Evolutionary conservation across 2,888 invertebrate genomes (phyloP).

Genomic region (Dryadula phaetusa): DNA sequence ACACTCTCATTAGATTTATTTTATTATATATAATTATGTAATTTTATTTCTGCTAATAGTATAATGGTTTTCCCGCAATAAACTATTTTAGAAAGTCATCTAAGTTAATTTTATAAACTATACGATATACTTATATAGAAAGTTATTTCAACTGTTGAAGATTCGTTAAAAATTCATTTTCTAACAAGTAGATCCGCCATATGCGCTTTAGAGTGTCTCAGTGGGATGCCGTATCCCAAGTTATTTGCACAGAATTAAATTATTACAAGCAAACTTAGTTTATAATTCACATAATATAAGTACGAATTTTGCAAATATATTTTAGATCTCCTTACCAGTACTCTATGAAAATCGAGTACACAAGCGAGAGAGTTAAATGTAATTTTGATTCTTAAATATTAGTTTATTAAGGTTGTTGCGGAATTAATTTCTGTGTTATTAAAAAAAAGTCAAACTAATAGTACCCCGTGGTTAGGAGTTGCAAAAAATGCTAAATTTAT

Average conservation of each 20-base stretch:
- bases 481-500: conserved; percentile 56
- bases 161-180: conserved; percentile 52
- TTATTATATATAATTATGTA: too few species aligned
- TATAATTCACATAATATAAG: background rate
- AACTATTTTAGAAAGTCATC: too few species aligned
- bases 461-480: conserved; percentile 69
- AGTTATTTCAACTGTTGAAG: conserved; percentile 44
- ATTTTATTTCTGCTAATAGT: too few species aligned
- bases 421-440: background rate
- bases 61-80: too few species aligned
- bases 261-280: conserved; percentile 5
- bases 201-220: conserved; percentile 59
- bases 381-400: conserved; percentile 7
- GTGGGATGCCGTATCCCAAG: conserved; percentile 58
- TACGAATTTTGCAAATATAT: background rate
- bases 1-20: too few species aligned
- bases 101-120: too few species aligned
- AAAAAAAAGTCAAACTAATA: conserved; percentile 51
- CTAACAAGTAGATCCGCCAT: conserved; percentile 58
- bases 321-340: background rate
- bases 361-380: background rate
- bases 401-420: background rate
- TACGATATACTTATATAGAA: background rate
- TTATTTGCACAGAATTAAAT: conserved; percentile 45
- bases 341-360: background rate